Evolutionary conservation across 2,797 vertebrate genomes (phyloP).

Genomic region (Pteronotus mesoamericanus): DNA sequence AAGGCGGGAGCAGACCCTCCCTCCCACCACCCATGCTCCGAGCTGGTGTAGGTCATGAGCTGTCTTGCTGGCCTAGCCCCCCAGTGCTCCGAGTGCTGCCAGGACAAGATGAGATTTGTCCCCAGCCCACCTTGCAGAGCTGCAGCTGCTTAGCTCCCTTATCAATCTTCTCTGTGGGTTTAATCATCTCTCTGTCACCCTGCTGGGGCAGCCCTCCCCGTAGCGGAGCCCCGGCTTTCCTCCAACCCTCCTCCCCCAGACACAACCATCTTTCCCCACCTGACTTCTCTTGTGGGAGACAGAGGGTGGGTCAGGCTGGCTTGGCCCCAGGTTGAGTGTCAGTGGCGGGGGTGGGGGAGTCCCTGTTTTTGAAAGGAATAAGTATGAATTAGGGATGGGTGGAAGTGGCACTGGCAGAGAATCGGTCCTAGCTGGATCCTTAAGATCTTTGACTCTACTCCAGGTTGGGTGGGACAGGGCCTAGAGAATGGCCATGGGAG

Average conservation of each 20-base stretch:
- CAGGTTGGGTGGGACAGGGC: neutral
- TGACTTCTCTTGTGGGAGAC: neutral
- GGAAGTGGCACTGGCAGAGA: neutral
- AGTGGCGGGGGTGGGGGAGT: neutral
- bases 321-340: conserved; percentile 10
- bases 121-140: conserved; percentile 71
- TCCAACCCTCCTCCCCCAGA: conserved; percentile 17
- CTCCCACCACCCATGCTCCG: neutral
- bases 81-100: conserved; percentile 43
- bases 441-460: neutral
- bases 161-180: conserved; percentile 77
- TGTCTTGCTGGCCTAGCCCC: conserved; percentile 55
- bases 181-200: conserved; percentile 77
- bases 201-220: conserved; percentile 70
- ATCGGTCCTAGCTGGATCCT: neutral
- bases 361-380: neutral
- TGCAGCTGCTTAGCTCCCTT: conserved; percentile 73
- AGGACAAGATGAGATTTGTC: conserved; percentile 74
- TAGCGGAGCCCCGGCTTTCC: conserved; percentile 5
- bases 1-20: neutral
- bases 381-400: neutral
- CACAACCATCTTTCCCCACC: neutral
- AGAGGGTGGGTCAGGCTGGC: neutral
- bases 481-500: neutral
- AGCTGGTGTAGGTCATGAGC: conserved; percentile 49